Base-by-base conservation (phyloP, 2,888 invertebrate species). In the Dryocosmus kuriphilus region DNA sequence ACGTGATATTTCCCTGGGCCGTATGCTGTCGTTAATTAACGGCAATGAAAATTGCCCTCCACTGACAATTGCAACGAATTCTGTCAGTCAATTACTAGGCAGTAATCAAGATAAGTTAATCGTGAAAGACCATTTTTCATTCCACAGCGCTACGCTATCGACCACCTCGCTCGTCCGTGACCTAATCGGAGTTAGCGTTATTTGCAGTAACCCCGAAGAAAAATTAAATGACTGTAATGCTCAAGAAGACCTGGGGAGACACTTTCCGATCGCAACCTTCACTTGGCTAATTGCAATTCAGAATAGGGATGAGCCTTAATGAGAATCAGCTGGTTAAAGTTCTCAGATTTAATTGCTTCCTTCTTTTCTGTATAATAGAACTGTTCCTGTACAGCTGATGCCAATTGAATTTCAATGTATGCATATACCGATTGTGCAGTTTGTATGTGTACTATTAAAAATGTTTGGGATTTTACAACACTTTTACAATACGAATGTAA, bases 121-220 rank as follows among this genome's bases (percentile, higher is more conserved):
- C 71, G 71, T 71, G 51, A 71, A 71, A 71, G 71, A 71, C 51
- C 71, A 71, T 51, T 71, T 71, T 71, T 71, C 71, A 51, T 55
- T 71, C 51, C 71, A 32, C 30, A 55, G 11, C 46, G 71, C 30
- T 71, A 46, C 46, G 22, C 65, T 74, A 82, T 82, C 79, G 82
- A 82, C 80, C 82, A 79, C 77, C 75, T 75, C 73, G 62, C 80
- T 78, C 79, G 81, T 79, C 80, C 81, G 75, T 82, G 81, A 82
- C 81, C 81, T 80, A 77, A 80, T 80, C 81, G 81, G 77, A 80
- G 77, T 80, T 71, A 79, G 79, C 75, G 79, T 71, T 71, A 71
- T 71, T 71, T n/a, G 46, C 71, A 67, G 71, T 71, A 71, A 51
- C 71, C 32, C 51, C 30, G 32, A 71, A 71, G 71, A 71, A 51